Evolutionary conservation across 2,797 vertebrate genomes (phyloP).

Genomic region (Malurus splendens): DNA sequence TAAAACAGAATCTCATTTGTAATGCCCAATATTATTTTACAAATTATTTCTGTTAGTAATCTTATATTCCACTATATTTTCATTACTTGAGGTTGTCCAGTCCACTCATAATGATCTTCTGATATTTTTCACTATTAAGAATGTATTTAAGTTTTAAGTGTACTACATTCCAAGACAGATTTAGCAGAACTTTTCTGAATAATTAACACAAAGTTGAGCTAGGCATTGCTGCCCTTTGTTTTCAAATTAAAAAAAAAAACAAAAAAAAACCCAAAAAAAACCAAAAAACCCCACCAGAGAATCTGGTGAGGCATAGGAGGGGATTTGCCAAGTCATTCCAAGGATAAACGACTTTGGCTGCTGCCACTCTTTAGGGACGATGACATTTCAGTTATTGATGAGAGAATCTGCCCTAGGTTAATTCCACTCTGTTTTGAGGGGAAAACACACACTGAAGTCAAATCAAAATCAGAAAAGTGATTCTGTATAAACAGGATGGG

Average conservation of each 20-base stretch:
- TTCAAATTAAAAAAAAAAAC: neutral
- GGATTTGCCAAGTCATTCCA: neutral
- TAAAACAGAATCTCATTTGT: neutral
- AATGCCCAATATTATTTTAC: neutral
- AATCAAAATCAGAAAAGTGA: neutral
- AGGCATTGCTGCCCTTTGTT: neutral
- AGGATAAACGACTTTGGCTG: neutral
- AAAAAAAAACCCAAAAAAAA: too few species aligned
- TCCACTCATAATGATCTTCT: neutral
- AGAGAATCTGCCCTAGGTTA: neutral
- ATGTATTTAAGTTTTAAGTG: neutral
- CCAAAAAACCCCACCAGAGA: too few species aligned
- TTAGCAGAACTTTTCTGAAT: neutral
- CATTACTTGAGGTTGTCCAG: neutral
- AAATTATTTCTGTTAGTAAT: neutral
- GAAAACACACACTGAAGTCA: neutral
- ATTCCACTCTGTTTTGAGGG: neutral
- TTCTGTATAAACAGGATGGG: conserved; percentile 12
- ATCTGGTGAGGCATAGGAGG: neutral
- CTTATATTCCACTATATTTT: neutral
- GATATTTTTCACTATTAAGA: neutral
- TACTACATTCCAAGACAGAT: neutral
- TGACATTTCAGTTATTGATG: neutral
- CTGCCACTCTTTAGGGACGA: neutral
- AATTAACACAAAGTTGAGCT: neutral